Conservation (phyloP, 2,888 invertebrate genomes). For the Pegoplata infirma region DNA sequence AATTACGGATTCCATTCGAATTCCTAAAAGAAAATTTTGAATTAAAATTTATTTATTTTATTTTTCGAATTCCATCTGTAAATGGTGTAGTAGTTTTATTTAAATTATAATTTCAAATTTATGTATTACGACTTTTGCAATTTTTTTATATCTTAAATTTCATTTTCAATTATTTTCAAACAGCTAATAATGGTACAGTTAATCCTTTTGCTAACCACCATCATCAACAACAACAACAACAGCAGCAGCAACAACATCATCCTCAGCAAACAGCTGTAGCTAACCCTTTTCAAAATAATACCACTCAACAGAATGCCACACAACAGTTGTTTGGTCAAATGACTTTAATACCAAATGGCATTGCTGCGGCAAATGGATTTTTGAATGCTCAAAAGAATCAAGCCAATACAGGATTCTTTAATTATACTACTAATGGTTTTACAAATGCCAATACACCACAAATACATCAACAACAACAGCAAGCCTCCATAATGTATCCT, state of each 20-base stretch:
- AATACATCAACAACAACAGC: conserved; percentile 61
- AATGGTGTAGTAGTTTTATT: no score
- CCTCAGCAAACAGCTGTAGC: conserved; percentile 66
- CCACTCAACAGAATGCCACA: conserved; percentile 61
- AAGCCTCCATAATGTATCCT: conserved; percentile 63
- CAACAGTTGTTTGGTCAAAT: conserved; percentile 75
- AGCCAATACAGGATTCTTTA: conserved; percentile 58
- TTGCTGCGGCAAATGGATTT: conserved; percentile 63
- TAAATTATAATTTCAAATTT: no score
- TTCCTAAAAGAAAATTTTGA: neutral
- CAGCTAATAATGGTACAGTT: conserved; percentile 66
- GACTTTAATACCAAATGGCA: conserved; percentile 75
- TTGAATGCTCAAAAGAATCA: conserved; percentile 56
- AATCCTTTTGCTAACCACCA: conserved; percentile 73
- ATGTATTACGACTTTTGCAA: no score
- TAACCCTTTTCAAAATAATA: conserved; percentile 75
- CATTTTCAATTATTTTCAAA: no score
- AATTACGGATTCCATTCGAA: no score
- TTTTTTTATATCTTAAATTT: no score
- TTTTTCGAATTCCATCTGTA: neutral
- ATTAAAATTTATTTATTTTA: conserved; percentile 3
- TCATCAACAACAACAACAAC: conserved; percentile 67
- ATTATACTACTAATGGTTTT: conserved; percentile 58
- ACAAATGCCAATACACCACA: conserved; percentile 51
- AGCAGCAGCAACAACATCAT: conserved; percentile 66